These are phyloP conservation scores for Sinocyclocheilus rhinocerous DNA, from an alignment of 2,113 vertebrate genomes.

Conservation along the genomic window DNA sequence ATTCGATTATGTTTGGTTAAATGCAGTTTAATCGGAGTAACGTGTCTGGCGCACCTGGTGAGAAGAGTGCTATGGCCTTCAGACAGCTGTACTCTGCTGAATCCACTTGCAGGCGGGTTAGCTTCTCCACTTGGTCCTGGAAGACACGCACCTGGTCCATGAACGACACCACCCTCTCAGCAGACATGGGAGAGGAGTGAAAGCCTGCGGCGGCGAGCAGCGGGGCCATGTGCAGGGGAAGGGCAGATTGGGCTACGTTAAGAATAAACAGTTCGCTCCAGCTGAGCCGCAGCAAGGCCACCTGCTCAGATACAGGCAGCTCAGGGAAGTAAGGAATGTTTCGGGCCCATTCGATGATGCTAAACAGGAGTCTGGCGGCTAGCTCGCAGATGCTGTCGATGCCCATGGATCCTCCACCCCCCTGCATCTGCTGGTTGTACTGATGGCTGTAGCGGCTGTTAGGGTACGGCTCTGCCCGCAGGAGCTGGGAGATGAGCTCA, in stretches of 20 bases:
- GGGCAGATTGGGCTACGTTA: conserved; percentile 90
- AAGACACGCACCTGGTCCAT: conserved; percentile 97
- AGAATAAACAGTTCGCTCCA: conserved; percentile 97
- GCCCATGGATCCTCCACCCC: conserved; percentile 77
- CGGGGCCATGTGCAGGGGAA: conserved; percentile 91
- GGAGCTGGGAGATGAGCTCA: conserved; percentile 91
- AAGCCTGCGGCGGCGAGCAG: conserved; percentile 90
- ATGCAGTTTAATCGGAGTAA: background rate
- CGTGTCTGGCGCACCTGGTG: conserved; percentile 78
- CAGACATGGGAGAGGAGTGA: conserved; percentile 92
- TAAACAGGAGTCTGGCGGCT: conserved; percentile 93
- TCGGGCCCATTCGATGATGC: conserved; percentile 93
- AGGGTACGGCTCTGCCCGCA: conserved; percentile 91
- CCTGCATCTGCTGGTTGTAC: conserved; percentile 81
- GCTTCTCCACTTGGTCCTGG: conserved; percentile 97
- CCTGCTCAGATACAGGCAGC: conserved; percentile 89
- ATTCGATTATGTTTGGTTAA: background rate
- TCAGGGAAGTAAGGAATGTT: conserved; percentile 93
- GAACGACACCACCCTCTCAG: conserved; percentile 91
- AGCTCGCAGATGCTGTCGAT: conserved; percentile 97
- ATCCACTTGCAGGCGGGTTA: conserved; percentile 91
- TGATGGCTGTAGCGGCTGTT: conserved; percentile 86
- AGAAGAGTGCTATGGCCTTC: conserved; percentile 95
- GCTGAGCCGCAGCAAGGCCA: conserved; percentile 89
- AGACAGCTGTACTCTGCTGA: conserved; percentile 94